These are phyloP conservation scores for Arctopsyche grandis DNA, from an alignment of 1,140 invertebrate genomes.

Conservation along the genomic window DNA sequence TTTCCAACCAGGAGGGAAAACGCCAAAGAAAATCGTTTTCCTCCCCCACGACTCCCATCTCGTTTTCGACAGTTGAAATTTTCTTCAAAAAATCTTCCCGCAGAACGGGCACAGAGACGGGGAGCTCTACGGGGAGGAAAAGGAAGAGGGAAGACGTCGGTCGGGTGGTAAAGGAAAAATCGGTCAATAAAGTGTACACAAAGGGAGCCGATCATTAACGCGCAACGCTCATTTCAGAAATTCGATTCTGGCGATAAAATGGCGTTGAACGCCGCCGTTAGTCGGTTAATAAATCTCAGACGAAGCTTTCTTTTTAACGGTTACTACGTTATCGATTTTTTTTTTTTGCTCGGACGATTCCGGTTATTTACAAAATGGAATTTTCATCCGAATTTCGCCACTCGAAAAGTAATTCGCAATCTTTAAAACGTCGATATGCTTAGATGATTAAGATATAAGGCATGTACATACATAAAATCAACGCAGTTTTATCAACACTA, in stretches of 20 bases:
- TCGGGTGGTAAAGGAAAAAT: slow-evolving; percentile 3
- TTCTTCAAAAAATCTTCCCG: too few species aligned
- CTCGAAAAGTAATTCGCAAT: too few species aligned
- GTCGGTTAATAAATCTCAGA: slow-evolving; percentile 27
- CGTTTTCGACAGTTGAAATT: too few species aligned
- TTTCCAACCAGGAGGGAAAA: slow-evolving; percentile 9
- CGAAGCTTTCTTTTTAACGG: slow-evolving; percentile 6
- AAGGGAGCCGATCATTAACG: slow-evolving; percentile 30
- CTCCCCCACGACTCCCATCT: not conserved
- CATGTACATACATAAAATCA: too few species aligned
- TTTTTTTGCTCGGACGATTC: not conserved
- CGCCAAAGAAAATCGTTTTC: not conserved
- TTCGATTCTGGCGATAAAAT: slow-evolving; percentile 30
- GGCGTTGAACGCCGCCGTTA: slow-evolving; percentile 22
- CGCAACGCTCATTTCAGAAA: slow-evolving; percentile 27
- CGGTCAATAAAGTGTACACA: slow-evolving; percentile 32
- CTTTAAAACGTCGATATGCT: too few species aligned
- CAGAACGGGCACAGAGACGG: not conserved
- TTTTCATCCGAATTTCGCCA: not conserved
- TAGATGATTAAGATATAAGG: too few species aligned
- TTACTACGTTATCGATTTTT: not conserved
- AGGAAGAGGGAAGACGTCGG: not conserved
- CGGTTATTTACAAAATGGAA: slow-evolving; percentile 11
- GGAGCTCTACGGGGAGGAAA: not conserved
- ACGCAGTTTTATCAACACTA: too few species aligned